These are phyloP conservation scores for Encarsia formosa DNA, from an alignment of 2,888 invertebrate genomes.

Conservation along the genomic window DNA sequence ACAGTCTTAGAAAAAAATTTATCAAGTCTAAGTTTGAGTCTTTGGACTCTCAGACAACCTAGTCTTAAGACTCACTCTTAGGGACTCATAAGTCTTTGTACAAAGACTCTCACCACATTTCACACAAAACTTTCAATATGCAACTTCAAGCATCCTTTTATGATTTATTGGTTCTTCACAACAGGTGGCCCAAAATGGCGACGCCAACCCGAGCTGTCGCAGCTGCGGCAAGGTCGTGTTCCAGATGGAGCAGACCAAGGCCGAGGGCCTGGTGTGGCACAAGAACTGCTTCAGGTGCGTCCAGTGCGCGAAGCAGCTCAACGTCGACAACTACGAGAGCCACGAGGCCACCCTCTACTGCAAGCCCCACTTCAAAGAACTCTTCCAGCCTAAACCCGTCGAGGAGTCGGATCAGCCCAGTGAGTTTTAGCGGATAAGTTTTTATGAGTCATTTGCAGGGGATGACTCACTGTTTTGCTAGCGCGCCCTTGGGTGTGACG, in stretches of 20 bases:
- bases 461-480: no score
- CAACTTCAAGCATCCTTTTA: no score
- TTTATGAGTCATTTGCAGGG: no score
- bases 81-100: no score
- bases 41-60: no score
- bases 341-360: constrained; percentile 88
- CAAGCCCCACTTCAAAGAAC: constrained; percentile 87
- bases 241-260: constrained; percentile 95
- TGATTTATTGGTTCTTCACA: no score
- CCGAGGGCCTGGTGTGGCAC: constrained; percentile 87
- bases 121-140: no score
- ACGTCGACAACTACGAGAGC: constrained; percentile 88
- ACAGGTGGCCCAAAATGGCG: constrained; percentile 50
- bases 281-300: constrained; percentile 91
- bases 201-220: constrained; percentile 68
- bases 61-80: no score
- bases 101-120: no score
- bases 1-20: no score
- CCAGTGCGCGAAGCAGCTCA: constrained; percentile 90
- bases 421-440: constrained; percentile 55
- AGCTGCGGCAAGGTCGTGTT: constrained; percentile 86
- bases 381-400: constrained; percentile 87
- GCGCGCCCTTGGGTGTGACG: no score
- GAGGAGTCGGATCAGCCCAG: constrained; percentile 66
- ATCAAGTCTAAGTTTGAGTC: no score